Evolutionary conservation across 2,888 invertebrate genomes (phyloP), one percentile per base, ranked within the genome.

Genomic region (Melitaea athalia): DNA sequence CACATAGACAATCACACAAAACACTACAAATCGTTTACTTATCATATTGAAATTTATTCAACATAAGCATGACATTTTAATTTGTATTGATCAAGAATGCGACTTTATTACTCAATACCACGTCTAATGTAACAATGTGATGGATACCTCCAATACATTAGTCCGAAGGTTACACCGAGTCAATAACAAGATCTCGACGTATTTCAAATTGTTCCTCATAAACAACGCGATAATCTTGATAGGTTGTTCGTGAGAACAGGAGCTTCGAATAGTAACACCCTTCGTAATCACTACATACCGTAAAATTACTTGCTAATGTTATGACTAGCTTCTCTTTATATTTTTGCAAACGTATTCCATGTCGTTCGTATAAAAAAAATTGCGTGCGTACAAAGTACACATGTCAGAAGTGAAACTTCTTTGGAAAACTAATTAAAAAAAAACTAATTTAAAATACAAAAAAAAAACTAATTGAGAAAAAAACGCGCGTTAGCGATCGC

Each of bases 201-300:
- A 57, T 64, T 65, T 64, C 61, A 69, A 64, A 64, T 69, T 65
- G 55, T 59, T 57, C 43, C 33, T 67, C 61, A 67, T 67, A 67
- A 64, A 70, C 70, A 70, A 62, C 53, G 49, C 33, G 42, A 64
- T 67, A 67, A 73, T 71, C 65, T 67, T 47, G 42, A 65, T 33
- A 70, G 66, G 66, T 60, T 53, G 53, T 42, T 57, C 68, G 71
- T 73, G 69, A 72, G 69, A 72, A 72, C 62, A 52, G 67, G 55
- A 63, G 61, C 53, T 59, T 67, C 59, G 47, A 60, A 63, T 55
- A 42, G 57, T 61, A 65, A 49, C 59, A 68, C 60, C 62, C 70
- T 62, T 66, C 64, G 69, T 72, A 73, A 72, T 71, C 71, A 52
- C 24, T 24, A 24, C 52, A 52, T 31, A 6, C 52, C 17, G 24